These are phyloP conservation scores for Helarctos malayanus DNA, from an alignment of 2,797 vertebrate species.

Conservation along the genomic window DNA sequence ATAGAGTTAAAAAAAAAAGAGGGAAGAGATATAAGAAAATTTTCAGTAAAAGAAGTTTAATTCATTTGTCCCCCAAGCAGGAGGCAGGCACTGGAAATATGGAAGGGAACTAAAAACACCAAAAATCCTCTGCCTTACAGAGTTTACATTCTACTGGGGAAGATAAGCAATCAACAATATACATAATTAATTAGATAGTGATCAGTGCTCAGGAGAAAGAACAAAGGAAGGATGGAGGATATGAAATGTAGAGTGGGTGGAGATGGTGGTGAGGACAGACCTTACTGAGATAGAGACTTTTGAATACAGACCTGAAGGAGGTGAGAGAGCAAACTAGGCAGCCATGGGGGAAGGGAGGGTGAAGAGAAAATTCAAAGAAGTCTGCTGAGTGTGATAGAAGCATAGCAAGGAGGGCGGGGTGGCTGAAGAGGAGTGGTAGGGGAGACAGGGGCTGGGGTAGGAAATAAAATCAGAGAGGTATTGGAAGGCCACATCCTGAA, in stretches of 20 bases:
- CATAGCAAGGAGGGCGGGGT: background rate
- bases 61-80: background rate
- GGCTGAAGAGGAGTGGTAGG: background rate
- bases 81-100: background rate
- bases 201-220: background rate
- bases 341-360: background rate
- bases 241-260: background rate
- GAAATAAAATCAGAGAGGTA: background rate
- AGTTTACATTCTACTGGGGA: background rate
- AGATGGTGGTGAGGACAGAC: background rate
- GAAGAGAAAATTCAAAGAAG: background rate
- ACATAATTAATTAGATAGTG: background rate
- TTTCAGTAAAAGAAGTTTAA: conserved; percentile 3
- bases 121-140: background rate
- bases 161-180: background rate
- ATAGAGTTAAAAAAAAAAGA: background rate
- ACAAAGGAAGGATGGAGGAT: background rate
- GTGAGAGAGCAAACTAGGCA: background rate
- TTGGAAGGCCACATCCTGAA: background rate
- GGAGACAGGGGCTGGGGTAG: background rate
- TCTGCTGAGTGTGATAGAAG: background rate
- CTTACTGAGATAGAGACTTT: conserved; percentile 24
- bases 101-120: background rate
- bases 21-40: background rate
- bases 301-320: background rate